Conservation (phyloP, 2,888 invertebrate species). For the Andricus quercusramuli region DNA sequence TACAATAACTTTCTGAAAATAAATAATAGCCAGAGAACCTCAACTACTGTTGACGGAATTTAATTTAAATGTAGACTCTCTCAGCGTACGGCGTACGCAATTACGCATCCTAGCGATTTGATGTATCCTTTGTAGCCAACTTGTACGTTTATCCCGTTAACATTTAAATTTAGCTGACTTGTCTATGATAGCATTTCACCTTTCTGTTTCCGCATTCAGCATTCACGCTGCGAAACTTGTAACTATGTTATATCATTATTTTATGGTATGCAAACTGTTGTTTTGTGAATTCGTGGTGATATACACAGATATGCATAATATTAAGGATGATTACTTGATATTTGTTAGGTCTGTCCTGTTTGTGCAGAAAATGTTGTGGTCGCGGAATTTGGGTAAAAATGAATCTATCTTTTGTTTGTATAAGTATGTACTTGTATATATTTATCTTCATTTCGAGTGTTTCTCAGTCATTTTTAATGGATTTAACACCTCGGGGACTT, state of each 20-base stretch:
- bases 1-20: not conserved
- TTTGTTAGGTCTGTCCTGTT: not conserved
- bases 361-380: not conserved
- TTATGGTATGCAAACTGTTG: not conserved
- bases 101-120: not conserved
- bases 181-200: not conserved
- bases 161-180: conserved; percentile 58
- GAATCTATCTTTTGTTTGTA: too few species aligned
- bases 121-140: not conserved
- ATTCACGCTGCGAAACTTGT: not conserved
- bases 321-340: not conserved
- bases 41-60: too few species aligned
- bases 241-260: not conserved
- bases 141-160: conserved; percentile 46
- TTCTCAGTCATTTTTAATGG: conserved; percentile 9
- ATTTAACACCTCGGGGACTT: conserved; percentile 21
- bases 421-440: not conserved
- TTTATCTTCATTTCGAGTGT: conserved; percentile 6
- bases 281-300: not conserved
- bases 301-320: too few species aligned
- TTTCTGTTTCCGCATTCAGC: not conserved
- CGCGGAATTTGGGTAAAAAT: too few species aligned
- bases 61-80: not conserved
- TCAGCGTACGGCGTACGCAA: not conserved
- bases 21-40: not conserved